Percentiles rank a stretch among this genome's conserved stretches.
These are phyloP conservation scores for Eupithecia insigniata DNA, from an alignment of 2,888 invertebrate species.

Conservation along the genomic window DNA sequence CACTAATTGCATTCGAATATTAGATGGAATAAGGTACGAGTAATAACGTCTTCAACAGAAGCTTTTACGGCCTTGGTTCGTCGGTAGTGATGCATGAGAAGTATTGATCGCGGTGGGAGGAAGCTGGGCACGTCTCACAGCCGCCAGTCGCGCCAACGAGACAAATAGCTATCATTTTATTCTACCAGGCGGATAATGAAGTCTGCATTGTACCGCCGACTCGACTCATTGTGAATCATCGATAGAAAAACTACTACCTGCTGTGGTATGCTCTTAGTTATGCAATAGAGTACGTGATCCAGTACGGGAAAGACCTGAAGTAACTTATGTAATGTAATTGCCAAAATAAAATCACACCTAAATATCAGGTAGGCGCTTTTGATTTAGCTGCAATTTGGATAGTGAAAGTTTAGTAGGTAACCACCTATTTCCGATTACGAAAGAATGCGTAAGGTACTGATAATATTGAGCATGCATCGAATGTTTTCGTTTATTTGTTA, in stretches of 20 bases:
- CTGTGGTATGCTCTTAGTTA: slow-evolving; percentile 67
- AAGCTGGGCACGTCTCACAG: slow-evolving; percentile 54
- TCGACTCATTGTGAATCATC: slow-evolving; percentile 62
- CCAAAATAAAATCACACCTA: slow-evolving; percentile 74
- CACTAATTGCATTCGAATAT: neutral
- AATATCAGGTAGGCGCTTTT: slow-evolving; percentile 51
- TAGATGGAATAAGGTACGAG: neutral
- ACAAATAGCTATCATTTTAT: slow-evolving; percentile 21
- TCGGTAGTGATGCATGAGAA: neutral
- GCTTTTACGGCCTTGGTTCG: neutral
- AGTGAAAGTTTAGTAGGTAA: slow-evolving; percentile 68
- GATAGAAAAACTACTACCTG: slow-evolving; percentile 66
- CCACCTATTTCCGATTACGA: slow-evolving; percentile 47
- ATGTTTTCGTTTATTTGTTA: slow-evolving; percentile 27
- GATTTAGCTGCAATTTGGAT: slow-evolving; percentile 62
- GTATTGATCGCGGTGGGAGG: slow-evolving; percentile 56
- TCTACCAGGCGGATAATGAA: slow-evolving; percentile 48
- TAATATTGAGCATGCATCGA: slow-evolving; percentile 29
- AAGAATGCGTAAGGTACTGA: slow-evolving; percentile 43
- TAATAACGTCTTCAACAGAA: neutral
- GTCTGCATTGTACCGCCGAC: slow-evolving; percentile 41
- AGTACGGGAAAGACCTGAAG: slow-evolving; percentile 62
- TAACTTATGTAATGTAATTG: slow-evolving; percentile 78
- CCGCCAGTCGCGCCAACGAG: slow-evolving; percentile 24
- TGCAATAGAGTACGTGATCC: slow-evolving; percentile 80